A percentile compares a stretch with the other conserved stretches of the same genome.
Evolutionary conservation across 2,888 invertebrate genomes (phyloP).

Genomic region (Biston stratarius): DNA sequence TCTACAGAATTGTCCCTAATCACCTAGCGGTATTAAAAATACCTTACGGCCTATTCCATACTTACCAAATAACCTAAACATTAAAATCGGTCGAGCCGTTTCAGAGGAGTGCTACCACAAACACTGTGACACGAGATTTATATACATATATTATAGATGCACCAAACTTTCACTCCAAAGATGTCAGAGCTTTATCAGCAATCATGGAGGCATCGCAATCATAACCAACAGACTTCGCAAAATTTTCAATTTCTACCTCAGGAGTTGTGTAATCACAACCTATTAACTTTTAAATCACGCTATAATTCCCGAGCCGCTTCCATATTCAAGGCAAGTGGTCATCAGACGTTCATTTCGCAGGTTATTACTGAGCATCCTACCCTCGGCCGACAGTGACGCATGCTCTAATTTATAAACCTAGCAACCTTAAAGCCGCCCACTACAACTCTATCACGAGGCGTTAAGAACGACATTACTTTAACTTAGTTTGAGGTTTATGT

Average conservation of each 20-base stretch:
- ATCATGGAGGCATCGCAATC: background rate
- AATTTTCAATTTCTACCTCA: conserved; percentile 11
- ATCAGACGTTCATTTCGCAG: conserved; percentile 78
- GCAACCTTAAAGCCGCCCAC: conserved; percentile 50
- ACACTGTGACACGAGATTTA: no score
- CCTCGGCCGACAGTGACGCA: conserved; percentile 75
- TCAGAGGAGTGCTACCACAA: no score
- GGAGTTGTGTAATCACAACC: conserved; percentile 52
- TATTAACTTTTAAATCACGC: conserved; percentile 53
- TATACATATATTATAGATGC: no score
- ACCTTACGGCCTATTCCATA: no score
- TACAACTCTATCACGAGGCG: conserved; percentile 47
- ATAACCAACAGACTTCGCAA: conserved; percentile 1
- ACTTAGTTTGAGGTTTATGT: conserved; percentile 34
- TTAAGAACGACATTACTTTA: conserved; percentile 58
- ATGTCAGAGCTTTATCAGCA: no score
- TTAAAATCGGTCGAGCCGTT: no score
- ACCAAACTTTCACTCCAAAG: no score
- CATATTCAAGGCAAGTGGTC: conserved; percentile 65
- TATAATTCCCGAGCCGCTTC: conserved; percentile 54
- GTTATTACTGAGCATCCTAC: conserved; percentile 71
- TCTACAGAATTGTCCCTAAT: no score
- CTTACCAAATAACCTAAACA: no score
- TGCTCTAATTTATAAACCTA: conserved; percentile 75
- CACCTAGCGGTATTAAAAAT: no score